Evolutionary conservation across 2,113 vertebrate genomes (phyloP), one percentile per base, ranked within the genome.

Genomic region (Raphicerus campestris): DNA sequence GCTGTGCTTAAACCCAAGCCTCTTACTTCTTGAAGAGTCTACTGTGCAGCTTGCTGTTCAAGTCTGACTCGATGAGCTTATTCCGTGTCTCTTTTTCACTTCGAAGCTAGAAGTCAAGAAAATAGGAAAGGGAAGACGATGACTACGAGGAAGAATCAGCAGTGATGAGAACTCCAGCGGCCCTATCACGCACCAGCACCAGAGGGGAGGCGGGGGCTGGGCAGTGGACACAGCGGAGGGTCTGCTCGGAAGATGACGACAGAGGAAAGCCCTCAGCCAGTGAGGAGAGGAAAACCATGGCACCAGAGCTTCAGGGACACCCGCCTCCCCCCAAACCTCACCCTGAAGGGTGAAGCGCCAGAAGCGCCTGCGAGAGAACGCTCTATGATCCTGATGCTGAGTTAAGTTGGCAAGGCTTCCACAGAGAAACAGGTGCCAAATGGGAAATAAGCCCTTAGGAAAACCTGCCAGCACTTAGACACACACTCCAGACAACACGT

Each of bases 31-130:
- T 97, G 94, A 99, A 98, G 96, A 98, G 95, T 91, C 98, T 94
- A 19, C 98, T 96, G 35, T 97, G 99, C 95, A 99, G 93, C 88
- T 98, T 98, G 87, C 98, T 98, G 9, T 98, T 99, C 97, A 99
- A 97, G 94, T 98, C 98, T 7, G 99, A 98, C 95, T 99, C 99
- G 81, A 99, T 99, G n/a, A 99, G 97, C 85, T 98, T 98, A 87
- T 99, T 98, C 95, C 97, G 98, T 0, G 97, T 98, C 97, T 99
- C 99, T 92, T 98, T 98, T 96, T 99, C 99, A 96, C 98, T 99
- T 89, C 98, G 97, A 94, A 99, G 96, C 99, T 99, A 96, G 53
- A 92, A 96, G 60, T 42, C 32, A 35, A 77, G 55, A 66, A 73
- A 97, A 84, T 6, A 55, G 26, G 97, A 32, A 94, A 53, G 53